Evolutionary conservation across 2,797 vertebrate genomes (phyloP).

Genomic region (Coreius guichenoti): DNA sequence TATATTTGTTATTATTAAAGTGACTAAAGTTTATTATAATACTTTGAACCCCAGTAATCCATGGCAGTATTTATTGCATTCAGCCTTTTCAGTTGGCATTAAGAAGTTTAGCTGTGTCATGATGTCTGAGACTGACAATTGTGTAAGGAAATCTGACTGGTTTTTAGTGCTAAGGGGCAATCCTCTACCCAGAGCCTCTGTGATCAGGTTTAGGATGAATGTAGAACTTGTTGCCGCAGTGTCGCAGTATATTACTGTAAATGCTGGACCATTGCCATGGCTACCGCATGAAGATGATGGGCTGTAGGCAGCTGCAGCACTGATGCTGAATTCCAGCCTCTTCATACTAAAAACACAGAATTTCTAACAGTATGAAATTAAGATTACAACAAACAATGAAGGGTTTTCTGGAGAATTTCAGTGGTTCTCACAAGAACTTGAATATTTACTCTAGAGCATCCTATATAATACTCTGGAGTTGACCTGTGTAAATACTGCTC

Average conservation of each 20-base stretch:
- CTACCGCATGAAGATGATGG: slow-evolving; percentile 48
- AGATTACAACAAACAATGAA: background rate
- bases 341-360: background rate
- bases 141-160: slow-evolving; percentile 6
- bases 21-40: background rate
- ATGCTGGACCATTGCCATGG: slow-evolving; percentile 58
- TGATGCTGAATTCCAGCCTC: slow-evolving; percentile 15
- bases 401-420: background rate
- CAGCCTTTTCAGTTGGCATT: background rate
- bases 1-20: slow-evolving; percentile 3
- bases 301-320: slow-evolving; percentile 36
- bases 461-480: background rate
- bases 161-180: background rate
- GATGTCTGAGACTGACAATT: background rate
- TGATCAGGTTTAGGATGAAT: slow-evolving; percentile 38
- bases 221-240: slow-evolving; percentile 55
- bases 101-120: background rate
- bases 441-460: background rate
- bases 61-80: background rate
- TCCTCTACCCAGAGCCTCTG: background rate
- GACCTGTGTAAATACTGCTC: background rate
- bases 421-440: background rate
- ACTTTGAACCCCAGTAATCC: background rate
- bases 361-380: background rate
- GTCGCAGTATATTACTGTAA: slow-evolving; percentile 58